These are phyloP conservation scores for Trematomus bernacchii DNA, from an alignment of 2,797 vertebrate species.

Conservation along the genomic window DNA sequence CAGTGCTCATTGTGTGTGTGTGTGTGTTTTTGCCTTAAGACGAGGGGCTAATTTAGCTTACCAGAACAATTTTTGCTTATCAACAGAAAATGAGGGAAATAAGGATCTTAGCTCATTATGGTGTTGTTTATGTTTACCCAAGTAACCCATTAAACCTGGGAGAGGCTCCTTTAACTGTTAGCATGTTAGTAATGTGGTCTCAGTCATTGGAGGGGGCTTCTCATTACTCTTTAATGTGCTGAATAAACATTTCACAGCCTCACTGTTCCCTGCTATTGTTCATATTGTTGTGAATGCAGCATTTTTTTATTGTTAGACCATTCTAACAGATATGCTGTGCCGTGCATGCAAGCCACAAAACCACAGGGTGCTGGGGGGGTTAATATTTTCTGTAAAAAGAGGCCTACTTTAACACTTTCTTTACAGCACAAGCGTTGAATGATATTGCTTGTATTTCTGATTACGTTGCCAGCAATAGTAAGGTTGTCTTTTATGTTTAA, in stretches of 20 bases:
- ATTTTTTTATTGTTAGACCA: conserved; percentile 77
- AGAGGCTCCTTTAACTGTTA: conserved; percentile 71
- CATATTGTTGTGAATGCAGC: conserved; percentile 85
- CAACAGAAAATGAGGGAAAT: conserved; percentile 77
- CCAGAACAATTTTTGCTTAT: conserved; percentile 79
- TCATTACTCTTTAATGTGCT: conserved; percentile 87
- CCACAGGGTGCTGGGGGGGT: conserved; percentile 50
- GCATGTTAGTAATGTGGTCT: conserved; percentile 79
- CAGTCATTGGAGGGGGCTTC: conserved; percentile 79
- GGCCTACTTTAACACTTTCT: conserved; percentile 23
- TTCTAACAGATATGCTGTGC: conserved; percentile 67
- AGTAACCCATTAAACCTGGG: conserved; percentile 79
- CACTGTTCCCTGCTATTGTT: conserved; percentile 80
- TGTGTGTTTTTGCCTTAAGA: conserved; percentile 68
- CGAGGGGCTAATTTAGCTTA: conserved; percentile 74
- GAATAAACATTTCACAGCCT: conserved; percentile 83
- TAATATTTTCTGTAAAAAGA: conserved; percentile 42
- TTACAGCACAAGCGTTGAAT: conserved; percentile 23
- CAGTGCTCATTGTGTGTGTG: conserved; percentile 7
- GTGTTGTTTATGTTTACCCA: conserved; percentile 82
- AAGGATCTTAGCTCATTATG: conserved; percentile 82
- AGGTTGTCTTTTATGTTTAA: neutral
- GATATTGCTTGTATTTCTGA: neutral
- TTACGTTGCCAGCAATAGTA: neutral
- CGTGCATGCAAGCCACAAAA: conserved; percentile 54